Base-by-base conservation (phyloP, 2,113 vertebrate genomes). In the Morone saxatilis region DNA sequence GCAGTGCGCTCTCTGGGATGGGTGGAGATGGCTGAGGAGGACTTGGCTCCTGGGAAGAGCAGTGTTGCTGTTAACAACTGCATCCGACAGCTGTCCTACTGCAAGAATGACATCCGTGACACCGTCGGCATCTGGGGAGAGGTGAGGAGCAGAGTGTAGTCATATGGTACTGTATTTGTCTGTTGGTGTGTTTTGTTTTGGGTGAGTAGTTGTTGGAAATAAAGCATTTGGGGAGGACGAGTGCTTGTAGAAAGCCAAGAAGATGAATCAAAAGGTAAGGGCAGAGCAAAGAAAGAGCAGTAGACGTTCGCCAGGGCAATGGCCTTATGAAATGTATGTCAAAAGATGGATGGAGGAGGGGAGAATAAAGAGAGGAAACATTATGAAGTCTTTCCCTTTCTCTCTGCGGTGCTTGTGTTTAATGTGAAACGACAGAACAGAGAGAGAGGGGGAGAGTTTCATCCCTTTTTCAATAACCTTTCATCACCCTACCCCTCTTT, bases 101-200 rank as follows among this genome's bases (percentile, higher is more conserved):
- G 97, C 95, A 99, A 99, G 94, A 99, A 99, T 0, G 98, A 99
- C 95, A 99, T 99, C 91, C 93, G 98, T 82, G 98, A 99, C 88
- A 99, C 98, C 0, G 97, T 99, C 0, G 98, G 98, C 91, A 99
- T 99, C 65, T 99, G 98, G 98, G 98, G 98, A 94, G 98, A 99
- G 98, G 98, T 99, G 90, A 95, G 95, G 82, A 51, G 47, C 17
- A 51, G 14, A 14, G 12, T 3, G 12, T 10, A 6, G 7, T 25
- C 19, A 14, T 8, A 40, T 47, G 45, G 45, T 12, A 13, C 10
- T 48, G 4, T 59, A 56, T 56, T 9, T 45, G 47, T 47, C 20
- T 47, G 16, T 36, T 14, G 31, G 3, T 50, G 8, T 38, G 16
- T 71, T 66, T 12, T 53, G 41, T 47, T 74, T 66, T n/a, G 47